These are phyloP conservation scores for Caenorhabditis angaria DNA, from an alignment of 2,888 invertebrate genomes.

Conservation along the genomic window DNA sequence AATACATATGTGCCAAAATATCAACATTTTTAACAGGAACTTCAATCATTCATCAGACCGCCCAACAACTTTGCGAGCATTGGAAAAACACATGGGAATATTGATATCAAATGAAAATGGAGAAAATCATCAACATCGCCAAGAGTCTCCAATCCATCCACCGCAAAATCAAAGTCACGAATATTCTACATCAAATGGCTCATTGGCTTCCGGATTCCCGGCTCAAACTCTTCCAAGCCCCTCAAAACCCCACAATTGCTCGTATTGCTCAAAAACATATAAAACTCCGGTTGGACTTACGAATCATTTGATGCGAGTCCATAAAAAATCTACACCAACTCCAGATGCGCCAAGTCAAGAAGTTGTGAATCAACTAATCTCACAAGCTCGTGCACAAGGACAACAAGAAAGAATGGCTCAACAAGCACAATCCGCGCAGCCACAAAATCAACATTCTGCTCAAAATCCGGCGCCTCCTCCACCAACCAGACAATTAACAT, in stretches of 20 bases:
- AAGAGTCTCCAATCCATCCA: neutral
- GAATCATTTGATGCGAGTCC: conserved; percentile 45
- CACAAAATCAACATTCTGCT: too few species aligned
- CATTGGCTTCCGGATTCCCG: neutral
- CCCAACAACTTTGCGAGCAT: too few species aligned
- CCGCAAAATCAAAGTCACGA: neutral
- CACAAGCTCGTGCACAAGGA: conserved; percentile 38
- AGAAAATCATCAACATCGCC: neutral
- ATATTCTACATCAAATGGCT: neutral
- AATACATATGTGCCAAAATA: too few species aligned
- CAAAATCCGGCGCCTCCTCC: too few species aligned
- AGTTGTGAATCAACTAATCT: conserved; percentile 45
- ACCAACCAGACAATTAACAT: neutral
- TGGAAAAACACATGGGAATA: too few species aligned
- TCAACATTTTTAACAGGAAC: too few species aligned
- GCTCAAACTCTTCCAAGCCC: neutral
- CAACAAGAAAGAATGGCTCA: conserved; percentile 27
- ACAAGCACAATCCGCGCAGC: neutral
- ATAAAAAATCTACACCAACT: conserved; percentile 29
- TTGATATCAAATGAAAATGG: too few species aligned
- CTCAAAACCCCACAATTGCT: conserved; percentile 34
- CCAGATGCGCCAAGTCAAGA: conserved; percentile 27
- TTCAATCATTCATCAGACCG: too few species aligned
- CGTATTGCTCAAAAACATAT: conserved; percentile 49
- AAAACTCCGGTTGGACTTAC: conserved; percentile 48